Evolutionary conservation across 37 sponge, comb jelly and placozoan genomes (phyloP), one percentile per base, ranked within the genome.

Genomic region (Crambe crambe): DNA sequence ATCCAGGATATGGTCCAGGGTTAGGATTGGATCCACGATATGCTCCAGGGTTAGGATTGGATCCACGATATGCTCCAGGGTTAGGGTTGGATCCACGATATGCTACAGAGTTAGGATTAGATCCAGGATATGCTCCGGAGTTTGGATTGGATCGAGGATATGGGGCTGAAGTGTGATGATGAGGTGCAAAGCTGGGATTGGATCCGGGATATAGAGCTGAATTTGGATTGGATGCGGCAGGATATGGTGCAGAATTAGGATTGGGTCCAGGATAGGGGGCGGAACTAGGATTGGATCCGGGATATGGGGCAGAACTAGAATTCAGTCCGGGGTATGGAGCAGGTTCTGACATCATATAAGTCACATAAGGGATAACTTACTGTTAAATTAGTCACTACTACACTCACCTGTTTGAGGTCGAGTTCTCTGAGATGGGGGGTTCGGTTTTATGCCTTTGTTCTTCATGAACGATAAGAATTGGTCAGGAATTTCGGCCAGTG

Each of bases 401-500:
- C n/a, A n/a, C n/a, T n/a, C n/a, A n/a, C n/a, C n/a, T n/a, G n/a
- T n/a, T n/a, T n/a, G n/a, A n/a, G 77, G 80, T 37, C 40, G 72
- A 23, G 59, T 65, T 41, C 76, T 78, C 41, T 81, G 72, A 3
- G 81, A 71, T 9, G 95, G 95, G 37, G 95, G 90, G 67, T 86
- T 86, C 34, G 96, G 93, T 40, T 74, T 75, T 39, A 92, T 89
- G 31, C 64, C 59, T 6, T 86, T 76, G 20, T 71, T 30, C 74
- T 77, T 92, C 92, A 95, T 92, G 62, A 56, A 91, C 27, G 87
- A 75, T 23, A 84, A 36, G 34, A 95, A 57, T 71, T 92, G 93
- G n/a, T 68, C 87, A 25, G 96, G 93, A 27, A 95, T 91, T 72
- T 95, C 96, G 42, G 93, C 96, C 58, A 95, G 84, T 22, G 90